Conservation (phyloP, 2,113 vertebrate species). For the Clupea harengus region DNA sequence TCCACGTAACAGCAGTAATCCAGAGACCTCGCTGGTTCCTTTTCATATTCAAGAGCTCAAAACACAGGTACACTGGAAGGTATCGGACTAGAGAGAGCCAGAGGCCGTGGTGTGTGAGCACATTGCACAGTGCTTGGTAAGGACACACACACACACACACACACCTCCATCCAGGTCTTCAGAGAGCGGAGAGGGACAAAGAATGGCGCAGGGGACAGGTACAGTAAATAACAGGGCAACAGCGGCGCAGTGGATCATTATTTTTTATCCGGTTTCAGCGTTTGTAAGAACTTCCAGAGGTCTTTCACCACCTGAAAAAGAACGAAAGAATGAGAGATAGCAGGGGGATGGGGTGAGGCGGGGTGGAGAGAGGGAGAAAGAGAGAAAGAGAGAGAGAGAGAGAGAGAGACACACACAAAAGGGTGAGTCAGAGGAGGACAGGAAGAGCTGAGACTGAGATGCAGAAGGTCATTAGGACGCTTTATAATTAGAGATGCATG, state of each 20-base stretch:
- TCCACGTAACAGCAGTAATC: neutral
- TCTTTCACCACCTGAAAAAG: slow-evolving; percentile 74
- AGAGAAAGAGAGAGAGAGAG: slow-evolving; percentile 37
- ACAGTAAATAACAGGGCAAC: slow-evolving; percentile 26
- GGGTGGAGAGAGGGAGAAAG: slow-evolving; percentile 25
- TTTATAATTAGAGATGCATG: slow-evolving; percentile 54
- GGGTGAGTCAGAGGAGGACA: slow-evolving; percentile 31
- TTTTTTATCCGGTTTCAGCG: slow-evolving; percentile 69
- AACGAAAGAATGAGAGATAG: slow-evolving; percentile 26
- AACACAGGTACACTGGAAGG: neutral
- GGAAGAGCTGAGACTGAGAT: slow-evolving; percentile 41
- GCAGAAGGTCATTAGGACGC: slow-evolving; percentile 43
- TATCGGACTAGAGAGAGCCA: neutral
- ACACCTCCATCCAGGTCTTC: neutral
- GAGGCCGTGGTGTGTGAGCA: neutral
- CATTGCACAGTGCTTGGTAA: neutral
- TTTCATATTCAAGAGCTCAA: neutral
- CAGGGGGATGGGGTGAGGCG: slow-evolving; percentile 28
- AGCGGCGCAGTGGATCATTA: slow-evolving; percentile 43
- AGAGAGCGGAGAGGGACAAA: neutral
- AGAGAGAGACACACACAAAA: slow-evolving; percentile 13
- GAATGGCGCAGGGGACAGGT: neutral
- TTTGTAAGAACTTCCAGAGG: slow-evolving; percentile 74
- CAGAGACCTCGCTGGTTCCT: neutral
- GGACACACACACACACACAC: slow-evolving; percentile 1